Conservation (phyloP, 1,140 invertebrate genomes). For the Anthonomus grandis region DNA sequence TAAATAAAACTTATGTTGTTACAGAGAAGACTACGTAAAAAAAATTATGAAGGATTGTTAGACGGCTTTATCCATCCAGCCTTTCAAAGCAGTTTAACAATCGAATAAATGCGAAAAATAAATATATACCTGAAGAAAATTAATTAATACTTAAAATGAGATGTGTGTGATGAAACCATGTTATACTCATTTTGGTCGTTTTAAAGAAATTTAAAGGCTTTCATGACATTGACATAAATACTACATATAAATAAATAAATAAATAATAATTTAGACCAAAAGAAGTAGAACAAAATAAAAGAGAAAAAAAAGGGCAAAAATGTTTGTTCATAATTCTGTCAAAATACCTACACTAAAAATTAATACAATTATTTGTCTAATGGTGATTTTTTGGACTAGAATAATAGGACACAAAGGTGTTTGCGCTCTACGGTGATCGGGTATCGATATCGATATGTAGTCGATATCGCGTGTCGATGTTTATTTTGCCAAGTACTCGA, state of each 20-base stretch:
- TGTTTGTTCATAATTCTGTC: constrained; percentile 36
- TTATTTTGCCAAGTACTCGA: constrained; percentile 52
- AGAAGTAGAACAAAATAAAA: too few species aligned
- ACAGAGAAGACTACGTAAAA: constrained; percentile 28
- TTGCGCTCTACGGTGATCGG: constrained; percentile 9
- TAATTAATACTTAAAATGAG: constrained; percentile 6
- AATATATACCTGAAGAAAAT: constrained; percentile 1
- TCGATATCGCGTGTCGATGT: constrained; percentile 3
- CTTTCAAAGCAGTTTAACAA: constrained; percentile 25
- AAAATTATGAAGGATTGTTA: constrained; percentile 22
- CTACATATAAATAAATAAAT: constrained; percentile 19
- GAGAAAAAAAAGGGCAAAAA: too few species aligned
- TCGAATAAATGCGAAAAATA: constrained; percentile 9
- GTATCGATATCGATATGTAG: too few species aligned
- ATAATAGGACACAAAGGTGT: constrained; percentile 39
- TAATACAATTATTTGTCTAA: constrained; percentile 41
- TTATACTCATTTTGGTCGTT: neutral
- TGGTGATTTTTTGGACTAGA: constrained; percentile 45
- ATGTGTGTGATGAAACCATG: neutral
- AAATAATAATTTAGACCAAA: constrained; percentile 25
- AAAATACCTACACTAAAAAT: constrained; percentile 30
- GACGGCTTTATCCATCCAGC: constrained; percentile 28
- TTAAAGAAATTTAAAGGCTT: neutral
- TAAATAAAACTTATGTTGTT: constrained; percentile 29
- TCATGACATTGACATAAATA: neutral